Base-by-base conservation (phyloP, 1,140 invertebrate genomes). In the Phortica variegata region DNA sequence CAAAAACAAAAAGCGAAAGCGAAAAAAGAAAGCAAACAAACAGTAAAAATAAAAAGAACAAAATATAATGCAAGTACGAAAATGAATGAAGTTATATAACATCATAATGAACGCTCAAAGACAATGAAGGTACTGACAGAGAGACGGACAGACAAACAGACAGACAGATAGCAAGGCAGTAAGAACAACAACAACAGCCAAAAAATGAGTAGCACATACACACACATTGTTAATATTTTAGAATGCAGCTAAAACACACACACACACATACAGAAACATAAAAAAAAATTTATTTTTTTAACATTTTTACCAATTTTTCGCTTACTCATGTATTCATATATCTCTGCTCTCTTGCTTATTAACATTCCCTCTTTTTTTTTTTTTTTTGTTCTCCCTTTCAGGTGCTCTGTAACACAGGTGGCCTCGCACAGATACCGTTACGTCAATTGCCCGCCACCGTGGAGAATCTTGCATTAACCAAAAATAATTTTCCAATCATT, bases 401-500 rank as follows among this genome's bases (percentile, higher is more conserved):
- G 89, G 88, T 91, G 39, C 82, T 91, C 53, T 92, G 89, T 81
- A 91, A 92, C 79, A 90, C 87, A 43, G 89, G 88, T 47, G 85
- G 85, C 23, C 77, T 91, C 49, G 81, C 82, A 34, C 87, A 88
- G 57, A 89, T 92, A 40, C 89, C 89, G 20, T 80, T 86, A 15
- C 81, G 81, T 19, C 79, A 84, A 33, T 76, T 92, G 40, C 87
- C 88, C 8, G 60, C 81, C 1, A 85, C 83, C 19, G 87, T 92
- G 38, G 88, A 90, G 73, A 88, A 91, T 61, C 74, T 92, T 39
- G 89, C 88, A 0, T 65, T 92, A 41, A 89, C 87, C 29, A 88
- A 89, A 63, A 90, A 90, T 74, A 83, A 89, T 68, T 85, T 91
- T 54, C 83, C 84, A 12, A 76, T 86, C 33, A 87, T 92, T 52